These are phyloP conservation scores for Leucoma salicis DNA, from an alignment of 2,888 invertebrate species.

Conservation along the genomic window DNA sequence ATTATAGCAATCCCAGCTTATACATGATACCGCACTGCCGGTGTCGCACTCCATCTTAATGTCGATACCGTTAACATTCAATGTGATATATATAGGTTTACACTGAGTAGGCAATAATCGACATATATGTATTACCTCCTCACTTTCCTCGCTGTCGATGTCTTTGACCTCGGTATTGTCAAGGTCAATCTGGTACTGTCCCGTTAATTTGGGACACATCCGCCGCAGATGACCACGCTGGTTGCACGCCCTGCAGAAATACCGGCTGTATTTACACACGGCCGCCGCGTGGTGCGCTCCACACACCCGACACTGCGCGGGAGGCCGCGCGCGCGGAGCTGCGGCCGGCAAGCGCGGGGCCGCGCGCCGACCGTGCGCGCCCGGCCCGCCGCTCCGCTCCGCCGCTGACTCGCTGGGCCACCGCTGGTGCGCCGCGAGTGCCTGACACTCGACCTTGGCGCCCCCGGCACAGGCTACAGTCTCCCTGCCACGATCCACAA, in stretches of 20 bases:
- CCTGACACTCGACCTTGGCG: no score
- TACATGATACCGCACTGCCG: not conserved
- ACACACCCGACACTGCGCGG: no score
- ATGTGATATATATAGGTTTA: not conserved
- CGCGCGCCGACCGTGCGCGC: not conserved
- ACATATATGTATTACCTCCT: no score
- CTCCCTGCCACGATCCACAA: conserved; percentile 1
- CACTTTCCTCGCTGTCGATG: no score
- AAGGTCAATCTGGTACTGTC: not conserved
- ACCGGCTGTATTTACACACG: not conserved
- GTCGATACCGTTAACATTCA: not conserved
- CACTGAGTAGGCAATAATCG: not conserved
- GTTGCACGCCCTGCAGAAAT: not conserved
- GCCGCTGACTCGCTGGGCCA: no score
- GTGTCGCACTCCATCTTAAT: not conserved
- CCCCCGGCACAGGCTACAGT: no score
- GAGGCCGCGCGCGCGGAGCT: no score
- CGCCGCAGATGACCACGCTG: not conserved
- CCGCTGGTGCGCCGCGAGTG: no score
- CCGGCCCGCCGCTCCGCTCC: no score
- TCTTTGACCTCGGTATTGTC: no score
- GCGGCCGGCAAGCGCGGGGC: not conserved
- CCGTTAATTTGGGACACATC: not conserved
- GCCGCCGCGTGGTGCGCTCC: no score
- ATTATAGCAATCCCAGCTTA: not conserved